Base-by-base conservation (phyloP, 2,113 vertebrate genomes). In the Nyctereutes procyonoides region DNA sequence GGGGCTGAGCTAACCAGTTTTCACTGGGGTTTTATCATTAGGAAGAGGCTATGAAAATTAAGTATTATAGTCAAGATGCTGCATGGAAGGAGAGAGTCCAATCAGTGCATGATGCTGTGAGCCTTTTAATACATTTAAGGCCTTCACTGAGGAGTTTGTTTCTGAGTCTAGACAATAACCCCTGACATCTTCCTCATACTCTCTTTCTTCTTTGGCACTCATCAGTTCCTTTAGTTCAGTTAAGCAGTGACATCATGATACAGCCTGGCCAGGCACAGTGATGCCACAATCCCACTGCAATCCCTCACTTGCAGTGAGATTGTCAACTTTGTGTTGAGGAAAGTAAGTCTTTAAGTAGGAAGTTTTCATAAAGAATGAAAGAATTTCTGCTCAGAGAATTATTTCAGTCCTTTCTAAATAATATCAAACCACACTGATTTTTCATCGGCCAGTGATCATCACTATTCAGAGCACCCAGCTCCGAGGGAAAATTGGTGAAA, bases 401-500 rank as follows among this genome's bases (percentile, higher is more conserved):
- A 90, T 97, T 96, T 2, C 38, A 95, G 20, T 28, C 91, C 90
- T 98, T 97, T 98, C 88, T 92, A 96, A 97, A 94, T 97, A 88
- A 95, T 94, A 96, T 88, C 77, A 96, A 80, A 28, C 62, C 69
- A 53, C 38, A 76, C 20, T 88, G 35, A 62, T 55, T 87, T 88
- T 97, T 95, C 43, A 90, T 2, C 92, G 83, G 73, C 88, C 93
- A 97, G 65, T 83, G 92, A 83, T 76, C 90, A 60, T 67, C 0
- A 0, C 80, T 95, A 38, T 93, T 77, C 95, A 43, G 35, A 43
- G 67, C 69, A 35, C 86, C 43, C 28, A 15, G 94, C 55, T 95
- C 48, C 30, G 73, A 67, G 89, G 22, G 10, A 71, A 80, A 58
- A 93, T 84, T 67, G 95, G 32, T 58, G 67, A 90, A 94, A 98